Evolutionary conservation across 2,113 vertebrate genomes (phyloP).

Genomic region (Oceanites oceanicus): DNA sequence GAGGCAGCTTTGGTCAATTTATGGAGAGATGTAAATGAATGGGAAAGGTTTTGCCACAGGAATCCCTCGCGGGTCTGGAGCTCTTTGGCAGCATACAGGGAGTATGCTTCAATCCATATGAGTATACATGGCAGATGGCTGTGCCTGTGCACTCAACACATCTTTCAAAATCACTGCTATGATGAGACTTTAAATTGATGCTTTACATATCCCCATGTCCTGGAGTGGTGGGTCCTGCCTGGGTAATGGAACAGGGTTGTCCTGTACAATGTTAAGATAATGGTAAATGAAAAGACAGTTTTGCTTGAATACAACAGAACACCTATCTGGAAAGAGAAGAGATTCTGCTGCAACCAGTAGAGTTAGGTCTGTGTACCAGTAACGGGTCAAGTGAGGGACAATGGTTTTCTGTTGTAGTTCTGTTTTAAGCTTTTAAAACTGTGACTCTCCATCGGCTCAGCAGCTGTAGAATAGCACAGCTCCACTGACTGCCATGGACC

Average conservation of each 20-base stretch:
- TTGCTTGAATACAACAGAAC: not conserved
- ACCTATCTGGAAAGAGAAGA: not conserved
- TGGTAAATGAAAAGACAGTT: not conserved
- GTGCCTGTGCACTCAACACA: not conserved
- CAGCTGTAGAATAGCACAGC: not conserved
- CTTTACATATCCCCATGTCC: not conserved
- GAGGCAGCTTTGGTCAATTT: not conserved
- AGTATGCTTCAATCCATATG: not conserved
- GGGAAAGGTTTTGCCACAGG: conserved; percentile 1
- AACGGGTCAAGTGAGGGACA: too few relatives aligned
- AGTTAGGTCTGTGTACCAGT: not conserved
- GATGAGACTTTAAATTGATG: not conserved
- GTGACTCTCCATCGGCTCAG: not conserved
- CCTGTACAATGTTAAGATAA: not conserved
- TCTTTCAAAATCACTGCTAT: not conserved
- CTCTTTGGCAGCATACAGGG: not conserved
- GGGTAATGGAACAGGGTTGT: not conserved
- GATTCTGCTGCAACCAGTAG: not conserved
- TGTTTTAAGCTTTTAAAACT: not conserved
- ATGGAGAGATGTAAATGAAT: not conserved
- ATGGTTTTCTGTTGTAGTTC: not conserved
- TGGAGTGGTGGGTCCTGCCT: not conserved
- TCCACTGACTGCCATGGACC: not conserved
- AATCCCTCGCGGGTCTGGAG: fast-evolving
- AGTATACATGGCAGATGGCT: not conserved